phyloP scores from a whole-genome alignment of 1,140 invertebrate species.

The Stegodyphus dumicola region DNA sequence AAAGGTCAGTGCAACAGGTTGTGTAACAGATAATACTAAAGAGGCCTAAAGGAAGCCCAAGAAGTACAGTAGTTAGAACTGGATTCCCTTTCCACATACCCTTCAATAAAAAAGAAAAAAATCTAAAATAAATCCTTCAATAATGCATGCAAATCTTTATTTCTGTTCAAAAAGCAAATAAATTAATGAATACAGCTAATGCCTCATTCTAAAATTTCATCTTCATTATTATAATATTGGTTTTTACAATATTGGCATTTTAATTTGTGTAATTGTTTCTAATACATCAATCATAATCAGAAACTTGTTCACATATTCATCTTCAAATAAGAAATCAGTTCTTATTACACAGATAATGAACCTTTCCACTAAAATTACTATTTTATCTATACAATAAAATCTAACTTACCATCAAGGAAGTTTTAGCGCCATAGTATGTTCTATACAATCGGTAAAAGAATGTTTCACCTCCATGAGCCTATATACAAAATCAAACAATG shows the following conservation, averaged over 20 bases:
- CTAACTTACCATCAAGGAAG: constrained; percentile 71
- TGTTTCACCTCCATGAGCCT: constrained; percentile 85
- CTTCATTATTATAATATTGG: too few species aligned
- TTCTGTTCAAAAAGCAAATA: too few species aligned
- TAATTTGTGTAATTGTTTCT: too few species aligned
- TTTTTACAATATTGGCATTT: too few species aligned
- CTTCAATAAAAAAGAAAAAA: constrained; percentile 23
- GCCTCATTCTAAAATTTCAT: too few species aligned
- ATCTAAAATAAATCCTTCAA: background rate
- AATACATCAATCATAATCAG: too few species aligned
- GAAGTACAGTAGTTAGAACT: constrained; percentile 85
- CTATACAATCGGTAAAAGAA: constrained; percentile 79
- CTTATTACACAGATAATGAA: background rate
- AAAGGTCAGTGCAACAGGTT: constrained; percentile 91
- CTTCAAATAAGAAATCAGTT: too few species aligned
- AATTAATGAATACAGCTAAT: too few species aligned
- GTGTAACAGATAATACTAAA: constrained; percentile 93
- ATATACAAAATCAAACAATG: constrained; percentile 63
- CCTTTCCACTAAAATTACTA: background rate
- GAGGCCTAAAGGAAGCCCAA: constrained; percentile 87
- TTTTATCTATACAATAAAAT: too few species aligned
- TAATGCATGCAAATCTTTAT: too few species aligned
- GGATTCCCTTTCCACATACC: constrained; percentile 93
- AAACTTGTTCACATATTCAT: too few species aligned
- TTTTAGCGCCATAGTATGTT: constrained; percentile 78